A percentile compares a stretch with the other conserved stretches of the same genome.
Evolutionary conservation across 2,888 invertebrate species (phyloP).

Genomic region (Neuroscelio doddi): DNA sequence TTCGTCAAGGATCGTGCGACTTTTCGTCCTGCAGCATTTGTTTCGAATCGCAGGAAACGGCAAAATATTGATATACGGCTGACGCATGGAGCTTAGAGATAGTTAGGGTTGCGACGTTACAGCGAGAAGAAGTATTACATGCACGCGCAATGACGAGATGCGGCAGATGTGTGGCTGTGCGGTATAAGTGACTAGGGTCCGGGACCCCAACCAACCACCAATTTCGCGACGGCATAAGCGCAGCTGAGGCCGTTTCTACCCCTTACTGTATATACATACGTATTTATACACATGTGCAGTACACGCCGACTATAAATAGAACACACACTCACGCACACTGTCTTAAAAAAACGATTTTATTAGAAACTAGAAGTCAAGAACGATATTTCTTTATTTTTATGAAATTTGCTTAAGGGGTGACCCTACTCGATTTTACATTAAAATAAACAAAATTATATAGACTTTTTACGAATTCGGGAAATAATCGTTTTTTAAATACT

Average conservation of each 20-base stretch:
- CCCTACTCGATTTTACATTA: too few species aligned
- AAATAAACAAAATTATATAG: too few species aligned
- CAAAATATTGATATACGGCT: conserved; percentile 37
- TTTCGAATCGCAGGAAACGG: too few species aligned
- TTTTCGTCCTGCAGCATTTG: too few species aligned
- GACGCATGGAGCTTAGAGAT: conserved; percentile 25
- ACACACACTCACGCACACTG: too few species aligned
- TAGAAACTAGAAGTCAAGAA: conserved; percentile 4
- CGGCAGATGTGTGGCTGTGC: conserved; percentile 38
- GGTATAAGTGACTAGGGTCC: conserved; percentile 33
- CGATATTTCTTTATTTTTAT: neutral
- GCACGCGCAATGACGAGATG: conserved; percentile 38
- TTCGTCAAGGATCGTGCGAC: too few species aligned
- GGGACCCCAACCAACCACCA: conserved; percentile 39
- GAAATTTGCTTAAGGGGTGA: too few species aligned
- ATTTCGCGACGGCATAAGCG: conserved; percentile 32
- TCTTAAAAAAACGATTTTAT: conserved; percentile 4
- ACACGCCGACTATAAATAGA: neutral
- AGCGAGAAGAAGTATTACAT: conserved; percentile 24
- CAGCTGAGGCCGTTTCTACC: conserved; percentile 30
- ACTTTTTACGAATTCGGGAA: too few species aligned
- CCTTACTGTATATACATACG: conserved; percentile 6
- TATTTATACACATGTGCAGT: conserved; percentile 18
- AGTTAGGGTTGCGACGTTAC: conserved; percentile 20
- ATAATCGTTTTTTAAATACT: too few species aligned